Evolutionary conservation across 1,140 invertebrate species (phyloP).

Genomic region (Radopholus similis): DNA sequence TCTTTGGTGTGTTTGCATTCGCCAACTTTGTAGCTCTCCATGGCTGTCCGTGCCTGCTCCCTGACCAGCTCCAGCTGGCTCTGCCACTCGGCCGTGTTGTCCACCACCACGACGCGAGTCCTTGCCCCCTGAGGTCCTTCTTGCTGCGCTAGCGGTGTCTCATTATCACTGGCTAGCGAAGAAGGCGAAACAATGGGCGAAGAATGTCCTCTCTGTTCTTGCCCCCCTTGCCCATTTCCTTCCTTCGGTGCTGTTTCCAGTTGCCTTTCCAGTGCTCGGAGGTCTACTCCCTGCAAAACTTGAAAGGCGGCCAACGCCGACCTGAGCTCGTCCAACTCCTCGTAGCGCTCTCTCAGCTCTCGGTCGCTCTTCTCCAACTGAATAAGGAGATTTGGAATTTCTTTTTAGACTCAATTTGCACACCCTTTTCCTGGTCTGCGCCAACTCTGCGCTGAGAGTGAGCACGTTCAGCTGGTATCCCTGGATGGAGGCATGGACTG

Average conservation of each 20-base stretch:
- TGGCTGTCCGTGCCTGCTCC: slow-evolving; percentile 1
- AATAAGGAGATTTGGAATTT: background rate
- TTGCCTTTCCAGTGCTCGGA: slow-evolving; percentile 1
- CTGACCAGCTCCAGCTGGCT: background rate
- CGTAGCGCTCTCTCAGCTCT: background rate
- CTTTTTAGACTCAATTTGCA: background rate
- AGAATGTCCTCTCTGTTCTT: background rate
- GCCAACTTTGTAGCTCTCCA: slow-evolving; percentile 5
- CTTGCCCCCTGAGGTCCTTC: background rate
- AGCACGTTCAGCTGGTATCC: slow-evolving; percentile 31
- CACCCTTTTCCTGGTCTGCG: slow-evolving; percentile 17
- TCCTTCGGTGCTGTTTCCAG: background rate
- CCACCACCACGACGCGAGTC: background rate
- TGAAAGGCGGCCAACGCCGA: background rate
- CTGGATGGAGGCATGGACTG: slow-evolving; percentile 25
- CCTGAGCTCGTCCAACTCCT: slow-evolving; percentile 16
- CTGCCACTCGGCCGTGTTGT: slow-evolving; percentile 10
- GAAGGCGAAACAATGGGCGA: background rate
- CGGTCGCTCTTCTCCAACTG: slow-evolving; percentile 8
- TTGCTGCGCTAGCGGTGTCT: background rate
- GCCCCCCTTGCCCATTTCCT: background rate
- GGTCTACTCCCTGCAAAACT: slow-evolving; percentile 3
- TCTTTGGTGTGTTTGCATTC: background rate
- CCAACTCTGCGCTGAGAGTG: slow-evolving; percentile 19
- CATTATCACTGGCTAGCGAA: background rate